These are phyloP conservation scores for Leptopilina myrica DNA, from an alignment of 2,888 invertebrate species.

Conservation along the genomic window DNA sequence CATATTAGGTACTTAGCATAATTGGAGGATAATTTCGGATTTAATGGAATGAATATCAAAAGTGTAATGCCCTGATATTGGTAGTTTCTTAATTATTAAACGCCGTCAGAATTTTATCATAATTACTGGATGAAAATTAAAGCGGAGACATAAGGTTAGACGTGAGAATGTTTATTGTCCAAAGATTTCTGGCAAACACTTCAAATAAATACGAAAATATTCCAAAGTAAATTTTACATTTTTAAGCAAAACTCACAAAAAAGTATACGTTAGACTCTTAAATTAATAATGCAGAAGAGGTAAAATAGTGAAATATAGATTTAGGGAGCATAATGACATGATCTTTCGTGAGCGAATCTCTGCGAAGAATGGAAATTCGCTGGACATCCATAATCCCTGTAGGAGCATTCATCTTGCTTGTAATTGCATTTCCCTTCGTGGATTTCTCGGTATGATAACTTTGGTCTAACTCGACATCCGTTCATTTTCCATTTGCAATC, in stretches of 20 bases:
- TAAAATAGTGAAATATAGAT: not conserved
- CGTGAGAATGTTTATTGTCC: too few relatives aligned
- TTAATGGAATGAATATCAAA: not conserved
- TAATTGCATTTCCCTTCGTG: conserved; percentile 71
- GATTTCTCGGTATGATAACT: conserved; percentile 52
- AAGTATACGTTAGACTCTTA: too few relatives aligned
- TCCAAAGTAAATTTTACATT: too few relatives aligned
- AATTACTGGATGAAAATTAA: too few relatives aligned
- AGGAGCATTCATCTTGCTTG: conserved; percentile 63
- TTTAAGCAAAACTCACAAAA: too few relatives aligned
- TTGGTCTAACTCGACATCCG: conserved; percentile 66
- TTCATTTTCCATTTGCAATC: conserved; percentile 64
- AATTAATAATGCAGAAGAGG: too few relatives aligned
- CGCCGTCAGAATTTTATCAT: too few relatives aligned
- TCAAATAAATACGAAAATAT: too few relatives aligned
- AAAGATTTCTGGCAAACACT: too few relatives aligned
- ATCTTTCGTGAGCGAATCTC: conserved; percentile 61
- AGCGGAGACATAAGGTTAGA: too few relatives aligned
- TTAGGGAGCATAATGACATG: conserved; percentile 55
- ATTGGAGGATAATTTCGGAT: not conserved
- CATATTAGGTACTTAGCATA: not conserved
- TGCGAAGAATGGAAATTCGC: conserved; percentile 54
- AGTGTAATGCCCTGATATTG: too few relatives aligned
- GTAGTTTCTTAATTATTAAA: too few relatives aligned
- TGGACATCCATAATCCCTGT: conserved; percentile 59